Evolutionary conservation across 2,797 vertebrate species (phyloP).

Genomic region (Onychomys leucogaster): DNA sequence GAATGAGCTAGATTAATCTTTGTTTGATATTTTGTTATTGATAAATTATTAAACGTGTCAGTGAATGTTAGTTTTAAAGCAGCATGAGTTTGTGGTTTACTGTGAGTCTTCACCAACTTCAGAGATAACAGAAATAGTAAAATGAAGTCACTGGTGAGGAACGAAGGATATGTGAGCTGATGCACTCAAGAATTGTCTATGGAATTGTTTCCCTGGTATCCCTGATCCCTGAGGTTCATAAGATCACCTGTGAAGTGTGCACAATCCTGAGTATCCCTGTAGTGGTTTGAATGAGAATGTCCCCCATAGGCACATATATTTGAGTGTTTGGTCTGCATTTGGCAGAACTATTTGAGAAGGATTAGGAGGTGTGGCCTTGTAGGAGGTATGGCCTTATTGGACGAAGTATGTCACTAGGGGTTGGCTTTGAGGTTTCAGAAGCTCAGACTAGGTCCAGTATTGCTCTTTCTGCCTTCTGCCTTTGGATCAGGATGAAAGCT

Average conservation of each 20-base stretch:
- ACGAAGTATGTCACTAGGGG: background rate
- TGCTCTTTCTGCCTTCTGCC: background rate
- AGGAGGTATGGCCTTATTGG: background rate
- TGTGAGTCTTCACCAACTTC: conserved; percentile 6
- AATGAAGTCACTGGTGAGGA: conserved; percentile 44
- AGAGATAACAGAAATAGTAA: conserved; percentile 29
- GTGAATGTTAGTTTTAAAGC: conserved; percentile 43
- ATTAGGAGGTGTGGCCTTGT: background rate
- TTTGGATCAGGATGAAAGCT: background rate
- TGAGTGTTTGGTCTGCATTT: background rate
- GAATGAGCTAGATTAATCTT: background rate
- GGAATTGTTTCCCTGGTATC: conserved; percentile 33
- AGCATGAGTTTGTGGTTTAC: conserved; percentile 46
- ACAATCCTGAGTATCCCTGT: background rate
- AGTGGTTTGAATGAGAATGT: background rate
- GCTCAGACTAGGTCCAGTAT: background rate
- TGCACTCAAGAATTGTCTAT: conserved; percentile 31
- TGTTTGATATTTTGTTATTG: conserved; percentile 51
- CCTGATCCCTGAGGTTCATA: background rate
- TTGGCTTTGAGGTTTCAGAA: background rate
- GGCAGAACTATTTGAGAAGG: background rate
- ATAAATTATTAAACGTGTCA: conserved; percentile 45
- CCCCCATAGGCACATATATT: background rate
- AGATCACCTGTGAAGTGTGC: background rate
- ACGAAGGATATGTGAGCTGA: conserved; percentile 3